phyloP scores from a whole-genome alignment of 2,113 vertebrate species.

The Neotoma lepida region DNA sequence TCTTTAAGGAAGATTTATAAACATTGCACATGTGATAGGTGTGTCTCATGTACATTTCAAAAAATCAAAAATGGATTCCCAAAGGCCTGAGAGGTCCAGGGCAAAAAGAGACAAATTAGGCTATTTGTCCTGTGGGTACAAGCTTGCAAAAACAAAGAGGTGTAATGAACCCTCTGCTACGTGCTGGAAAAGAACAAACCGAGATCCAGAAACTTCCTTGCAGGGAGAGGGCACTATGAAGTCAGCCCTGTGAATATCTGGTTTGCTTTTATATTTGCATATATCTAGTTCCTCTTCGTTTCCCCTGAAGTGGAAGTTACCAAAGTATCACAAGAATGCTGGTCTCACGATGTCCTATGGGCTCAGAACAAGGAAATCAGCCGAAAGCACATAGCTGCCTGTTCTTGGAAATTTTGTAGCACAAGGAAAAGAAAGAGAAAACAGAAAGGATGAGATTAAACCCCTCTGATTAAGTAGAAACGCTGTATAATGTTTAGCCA shows the following conservation, averaged over 20 bases:
- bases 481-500: slow-evolving; percentile 61
- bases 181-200: background rate
- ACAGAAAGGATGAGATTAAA: slow-evolving; percentile 60
- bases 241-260: background rate
- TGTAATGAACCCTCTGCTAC: background rate
- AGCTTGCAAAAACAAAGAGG: background rate
- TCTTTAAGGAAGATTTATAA: background rate
- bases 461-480: slow-evolving; percentile 32
- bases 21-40: background rate
- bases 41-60: background rate
- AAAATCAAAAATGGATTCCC: slow-evolving; percentile 7
- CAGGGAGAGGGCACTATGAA: background rate
- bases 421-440: slow-evolving; percentile 56
- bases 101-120: background rate
- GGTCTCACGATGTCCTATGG: background rate
- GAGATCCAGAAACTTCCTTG: background rate
- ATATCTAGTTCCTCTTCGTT: background rate
- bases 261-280: background rate
- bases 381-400: background rate
- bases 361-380: slow-evolving; percentile 46
- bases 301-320: slow-evolving; percentile 50
- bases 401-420: slow-evolving; percentile 58
- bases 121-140: background rate
- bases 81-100: background rate
- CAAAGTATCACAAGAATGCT: slow-evolving; percentile 44